Evolutionary conservation across 2,888 invertebrate species (phyloP).

Genomic region (Allygus modestus): DNA sequence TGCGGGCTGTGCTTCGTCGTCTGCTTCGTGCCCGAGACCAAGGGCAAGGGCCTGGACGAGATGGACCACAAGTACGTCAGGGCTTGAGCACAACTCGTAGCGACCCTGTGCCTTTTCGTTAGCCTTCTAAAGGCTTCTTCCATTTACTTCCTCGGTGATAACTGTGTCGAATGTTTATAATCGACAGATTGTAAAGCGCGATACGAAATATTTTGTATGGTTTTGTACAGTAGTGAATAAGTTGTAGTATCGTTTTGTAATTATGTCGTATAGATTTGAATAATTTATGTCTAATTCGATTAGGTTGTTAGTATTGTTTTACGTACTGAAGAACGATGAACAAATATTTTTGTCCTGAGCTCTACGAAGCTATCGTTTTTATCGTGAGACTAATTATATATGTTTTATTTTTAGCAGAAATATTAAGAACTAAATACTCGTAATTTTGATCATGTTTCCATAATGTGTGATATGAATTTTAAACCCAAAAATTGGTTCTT

Average conservation of each 20-base stretch:
- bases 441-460: too few species aligned
- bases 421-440: too few species aligned
- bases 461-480: too few species aligned
- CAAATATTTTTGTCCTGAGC: too few species aligned
- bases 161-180: slow-evolving; percentile 25
- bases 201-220: slow-evolving; percentile 30
- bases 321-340: too few species aligned
- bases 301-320: too few species aligned
- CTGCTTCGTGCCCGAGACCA: slow-evolving; percentile 93
- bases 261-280: too few species aligned
- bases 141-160: slow-evolving; percentile 59
- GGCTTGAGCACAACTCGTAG: slow-evolving; percentile 58
- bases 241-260: background rate
- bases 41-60: slow-evolving; percentile 92
- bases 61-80: slow-evolving; percentile 78
- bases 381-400: too few species aligned
- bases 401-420: too few species aligned
- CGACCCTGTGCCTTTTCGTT: slow-evolving; percentile 61
- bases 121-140: slow-evolving; percentile 59
- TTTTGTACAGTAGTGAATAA: slow-evolving; percentile 32
- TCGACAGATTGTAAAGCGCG: background rate
- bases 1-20: slow-evolving; percentile 90
- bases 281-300: too few species aligned
- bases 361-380: too few species aligned
- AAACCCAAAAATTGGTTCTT: too few species aligned